Evolutionary conservation across 2,797 vertebrate species (phyloP).

Genomic region (Betta splendens): DNA sequence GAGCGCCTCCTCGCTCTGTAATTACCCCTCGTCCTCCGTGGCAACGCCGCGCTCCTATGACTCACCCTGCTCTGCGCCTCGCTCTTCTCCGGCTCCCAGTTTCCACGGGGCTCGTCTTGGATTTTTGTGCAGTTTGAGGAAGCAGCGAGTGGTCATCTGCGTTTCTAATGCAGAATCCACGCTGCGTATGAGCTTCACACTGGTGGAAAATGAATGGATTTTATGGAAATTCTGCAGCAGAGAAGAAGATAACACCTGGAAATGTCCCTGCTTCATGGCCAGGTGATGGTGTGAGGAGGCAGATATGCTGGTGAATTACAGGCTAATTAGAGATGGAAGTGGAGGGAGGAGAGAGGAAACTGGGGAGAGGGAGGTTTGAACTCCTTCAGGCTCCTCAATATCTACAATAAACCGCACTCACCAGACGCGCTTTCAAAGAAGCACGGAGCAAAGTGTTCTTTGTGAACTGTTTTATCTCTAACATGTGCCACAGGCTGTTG

Average conservation of each 20-base stretch:
- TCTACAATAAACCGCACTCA: too few relatives aligned
- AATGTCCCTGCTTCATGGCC: slow-evolving; percentile 16
- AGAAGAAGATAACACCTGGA: not conserved
- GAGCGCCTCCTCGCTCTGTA: slow-evolving; percentile 14
- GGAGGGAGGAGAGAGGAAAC: slow-evolving; percentile 26
- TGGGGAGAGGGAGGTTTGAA: slow-evolving; percentile 23
- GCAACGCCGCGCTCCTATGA: slow-evolving; percentile 18
- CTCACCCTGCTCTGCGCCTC: slow-evolving; percentile 24
- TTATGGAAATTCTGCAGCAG: slow-evolving; percentile 7
- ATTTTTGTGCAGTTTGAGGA: not conserved
- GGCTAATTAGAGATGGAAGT: slow-evolving; percentile 41
- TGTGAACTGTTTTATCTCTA: too few relatives aligned
- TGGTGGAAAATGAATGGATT: not conserved
- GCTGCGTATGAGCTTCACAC: not conserved
- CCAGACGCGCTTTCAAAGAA: too few relatives aligned
- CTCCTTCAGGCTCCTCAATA: too few relatives aligned
- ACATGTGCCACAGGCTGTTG: too few relatives aligned
- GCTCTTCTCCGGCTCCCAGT: slow-evolving; percentile 3
- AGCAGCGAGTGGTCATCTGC: not conserved
- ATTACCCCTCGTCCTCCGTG: slow-evolving; percentile 16
- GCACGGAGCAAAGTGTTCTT: too few relatives aligned
- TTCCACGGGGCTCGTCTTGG: slow-evolving; percentile 2
- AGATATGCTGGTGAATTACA: slow-evolving; percentile 33
- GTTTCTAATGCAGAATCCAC: not conserved
- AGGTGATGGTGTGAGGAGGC: slow-evolving; percentile 31